Evolutionary conservation across 1,140 invertebrate genomes (phyloP), one percentile per base, ranked within the genome.

Genomic region (Brachystomella parvula): DNA sequence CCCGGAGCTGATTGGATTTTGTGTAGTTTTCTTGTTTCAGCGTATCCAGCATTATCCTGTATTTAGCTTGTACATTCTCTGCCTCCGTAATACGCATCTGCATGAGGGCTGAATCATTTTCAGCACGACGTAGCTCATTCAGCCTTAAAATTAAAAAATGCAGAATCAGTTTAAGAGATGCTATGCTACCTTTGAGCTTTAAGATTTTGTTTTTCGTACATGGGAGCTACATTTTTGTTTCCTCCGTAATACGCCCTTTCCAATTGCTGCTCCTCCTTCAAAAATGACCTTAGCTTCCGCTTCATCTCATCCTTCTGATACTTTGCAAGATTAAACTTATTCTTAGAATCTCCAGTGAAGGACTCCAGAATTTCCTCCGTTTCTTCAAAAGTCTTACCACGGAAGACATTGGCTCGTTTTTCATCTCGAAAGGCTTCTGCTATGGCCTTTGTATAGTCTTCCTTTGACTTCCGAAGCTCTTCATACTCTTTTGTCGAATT

Each of bases 1-100:
- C 62, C 0, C 29, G 35, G 1, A 69, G 49, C 64, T 69, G 61
- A n/a, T 69, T 47, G 31, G 30, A 59, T 53, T 62, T 62, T 1
- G 63, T 61, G n/a, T 64, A 67, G 47, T 73, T 73, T 67, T 71
- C 72, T 15, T 44, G 2, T 62, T 71, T 69, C 15, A 73, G 32
- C 21, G 64, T 64, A 17, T 21, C 28, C 17, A 67, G 12, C 72
- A 73, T 73, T 24, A 61, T 47, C 47, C 71, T 73, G 49, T 73
- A 73, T 17, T 67, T 47, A 31, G 59, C 30, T 33, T 67, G 65
- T 9, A 73, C 62, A 49, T 73, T 73, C 62, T 73, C 72, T 19
- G 69, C 72, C 61, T 73, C 72, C 15, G 67, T 69, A 39, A 69
- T 71, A 56, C 61, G 66, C 67, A 73, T 71, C 39, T 69, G 53